phyloP scores from a whole-genome alignment of 2,888 invertebrate species.

The Rhamphomyia laevipes region DNA sequence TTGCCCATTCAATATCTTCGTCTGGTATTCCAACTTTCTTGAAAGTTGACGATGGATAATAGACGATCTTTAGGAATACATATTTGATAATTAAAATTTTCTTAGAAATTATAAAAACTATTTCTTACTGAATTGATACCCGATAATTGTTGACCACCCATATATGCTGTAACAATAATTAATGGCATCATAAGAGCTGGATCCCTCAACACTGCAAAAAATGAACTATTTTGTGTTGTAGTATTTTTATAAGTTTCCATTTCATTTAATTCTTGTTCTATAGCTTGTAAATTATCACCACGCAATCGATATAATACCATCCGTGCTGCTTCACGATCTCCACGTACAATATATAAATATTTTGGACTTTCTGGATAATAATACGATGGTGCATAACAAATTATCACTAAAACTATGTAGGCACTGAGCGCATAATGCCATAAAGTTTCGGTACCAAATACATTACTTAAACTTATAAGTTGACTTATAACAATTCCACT shows the following conservation, averaged over 20 bases:
- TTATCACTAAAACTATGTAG: conserved; percentile 54
- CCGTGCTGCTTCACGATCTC: conserved; percentile 50
- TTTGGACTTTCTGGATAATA: conserved; percentile 82
- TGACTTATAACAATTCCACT: conserved; percentile 37
- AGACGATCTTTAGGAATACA: conserved; percentile 47
- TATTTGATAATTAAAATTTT: not conserved
- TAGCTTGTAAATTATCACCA: conserved; percentile 39
- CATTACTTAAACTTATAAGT: conserved; percentile 28
- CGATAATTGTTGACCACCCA: conserved; percentile 80
- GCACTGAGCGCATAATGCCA: conserved; percentile 73
- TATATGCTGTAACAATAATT: conserved; percentile 49
- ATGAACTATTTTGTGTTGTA: conserved; percentile 40
- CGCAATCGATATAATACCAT: conserved; percentile 54
- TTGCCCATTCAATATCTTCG: conserved; percentile 55
- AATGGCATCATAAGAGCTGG: conserved; percentile 54
- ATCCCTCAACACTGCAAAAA: conserved; percentile 47
- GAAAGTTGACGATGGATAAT: conserved; percentile 74
- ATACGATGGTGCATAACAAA: conserved; percentile 51
- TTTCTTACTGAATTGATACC: conserved; percentile 73
- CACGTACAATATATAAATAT: conserved; percentile 61
- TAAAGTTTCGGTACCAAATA: conserved; percentile 45
- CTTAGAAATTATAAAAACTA: not conserved
- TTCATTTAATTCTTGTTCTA: conserved; percentile 50
- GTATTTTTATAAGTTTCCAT: conserved; percentile 43
- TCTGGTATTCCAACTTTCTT: conserved; percentile 52